Evolutionary conservation across 2,797 vertebrate species (phyloP).

Genomic region (Eulemur mongoz): DNA sequence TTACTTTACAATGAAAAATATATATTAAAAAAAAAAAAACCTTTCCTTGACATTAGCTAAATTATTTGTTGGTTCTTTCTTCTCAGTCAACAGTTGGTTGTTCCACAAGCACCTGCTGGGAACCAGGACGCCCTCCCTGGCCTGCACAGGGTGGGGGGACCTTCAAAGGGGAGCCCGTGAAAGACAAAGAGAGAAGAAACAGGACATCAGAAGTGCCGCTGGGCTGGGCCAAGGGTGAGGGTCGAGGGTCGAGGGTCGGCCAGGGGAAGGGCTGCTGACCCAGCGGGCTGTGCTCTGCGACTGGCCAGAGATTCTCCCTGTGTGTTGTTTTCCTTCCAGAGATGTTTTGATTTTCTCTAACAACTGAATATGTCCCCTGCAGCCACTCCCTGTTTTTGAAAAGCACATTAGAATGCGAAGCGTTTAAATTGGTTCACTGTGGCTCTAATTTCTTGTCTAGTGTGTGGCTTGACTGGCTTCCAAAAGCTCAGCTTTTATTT

Average conservation of each 20-base stretch:
- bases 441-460: slow-evolving; percentile 48
- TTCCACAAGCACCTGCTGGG: background rate
- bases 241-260: rapidly evolving
- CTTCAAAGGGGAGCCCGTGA: background rate
- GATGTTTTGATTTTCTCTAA: background rate
- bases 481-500: slow-evolving; percentile 70
- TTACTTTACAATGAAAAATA: background rate
- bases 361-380: background rate
- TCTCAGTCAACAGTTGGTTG: rapidly evolving
- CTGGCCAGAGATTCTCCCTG: background rate
- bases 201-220: rapidly evolving
- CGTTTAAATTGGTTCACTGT: slow-evolving; percentile 68
- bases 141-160: background rate
- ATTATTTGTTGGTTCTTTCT: background rate
- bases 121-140: background rate
- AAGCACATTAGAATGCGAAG: slow-evolving; percentile 48
- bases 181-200: background rate
- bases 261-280: background rate
- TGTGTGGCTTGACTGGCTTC: slow-evolving; percentile 55
- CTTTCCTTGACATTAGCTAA: background rate
- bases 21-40: background rate
- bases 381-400: slow-evolving; percentile 67
- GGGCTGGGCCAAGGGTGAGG: background rate
- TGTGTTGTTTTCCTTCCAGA: background rate
- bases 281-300: background rate